Evolutionary conservation across 2,113 vertebrate genomes (phyloP), one percentile per base, ranked within the genome.

Genomic region (Bombycilla garrulus): DNA sequence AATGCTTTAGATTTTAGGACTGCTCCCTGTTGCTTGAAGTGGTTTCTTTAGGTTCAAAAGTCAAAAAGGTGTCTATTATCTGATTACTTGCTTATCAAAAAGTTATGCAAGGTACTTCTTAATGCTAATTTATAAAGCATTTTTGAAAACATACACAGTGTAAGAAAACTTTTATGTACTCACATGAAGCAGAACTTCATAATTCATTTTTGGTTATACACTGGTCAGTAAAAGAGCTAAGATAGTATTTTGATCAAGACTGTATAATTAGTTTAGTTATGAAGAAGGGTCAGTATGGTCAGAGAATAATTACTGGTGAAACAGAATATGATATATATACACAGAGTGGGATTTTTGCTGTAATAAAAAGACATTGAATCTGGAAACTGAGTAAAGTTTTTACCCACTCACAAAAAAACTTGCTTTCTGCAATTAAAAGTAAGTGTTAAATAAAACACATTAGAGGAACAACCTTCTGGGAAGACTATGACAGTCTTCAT

Each of bases 341-440:
- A 76, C 21, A 10, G 16, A 81, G 47, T 19, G 6, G 23, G 19
- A 72, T 62, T 90, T 88, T 36, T 54, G 9, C 33, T 66, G 53
- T 45, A 72, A 77, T 13, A 74, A 18, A 73, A 80, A 66, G 11
- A 48, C 26, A 21, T 2, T 50, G 35, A 81, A 89, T 44, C 48
- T 10, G 6, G 57, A 87, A 90, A 88, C 17, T 33, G 9, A 73
- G 10, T 19, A 42, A 50, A 8, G 6, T 50, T 85, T 85, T 50
- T 58, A 58, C 5, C 22, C 1, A 4, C 0, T 0, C 7, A 67
- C 24, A 62, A 85, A 79, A 81, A 40, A 20, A 12, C 28, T 73
- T 89, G 0, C 0, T 56, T 64, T 86, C 50, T 76, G 33, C 23
- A 54, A 56, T 65, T 53, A 72, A 36, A 36, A 91, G 12, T n/a